Evolutionary conservation across 2,113 vertebrate species (phyloP).

Genomic region (Rhodinocichla rosea): DNA sequence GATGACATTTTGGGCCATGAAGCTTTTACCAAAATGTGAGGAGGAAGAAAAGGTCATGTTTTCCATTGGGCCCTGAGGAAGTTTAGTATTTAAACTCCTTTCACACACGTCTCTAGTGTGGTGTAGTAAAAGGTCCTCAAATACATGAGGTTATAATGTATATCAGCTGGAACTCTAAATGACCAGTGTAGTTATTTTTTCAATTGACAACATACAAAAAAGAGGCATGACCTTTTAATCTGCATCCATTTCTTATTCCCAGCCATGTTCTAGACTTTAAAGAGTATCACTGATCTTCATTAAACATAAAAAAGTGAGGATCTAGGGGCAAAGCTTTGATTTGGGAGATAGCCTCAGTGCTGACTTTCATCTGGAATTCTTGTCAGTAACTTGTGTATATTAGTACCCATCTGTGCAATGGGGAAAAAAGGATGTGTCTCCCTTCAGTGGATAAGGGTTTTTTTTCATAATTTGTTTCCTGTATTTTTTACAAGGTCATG

Average conservation of each 20-base stretch:
- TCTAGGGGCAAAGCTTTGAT: neutral
- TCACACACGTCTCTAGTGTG: neutral
- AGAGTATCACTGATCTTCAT: neutral
- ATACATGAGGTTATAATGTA: neutral
- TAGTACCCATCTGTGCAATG: neutral
- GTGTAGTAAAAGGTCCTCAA: neutral
- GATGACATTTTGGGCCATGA: neutral
- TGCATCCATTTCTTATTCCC: conserved; percentile 9
- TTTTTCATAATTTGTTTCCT: neutral
- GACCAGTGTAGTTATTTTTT: neutral
- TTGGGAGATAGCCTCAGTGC: neutral
- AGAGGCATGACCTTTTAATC: conserved; percentile 7
- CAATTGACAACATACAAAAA: neutral
- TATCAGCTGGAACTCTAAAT: neutral
- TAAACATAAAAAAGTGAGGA: neutral
- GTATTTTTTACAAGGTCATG: conserved; percentile 4
- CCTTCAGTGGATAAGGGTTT: neutral
- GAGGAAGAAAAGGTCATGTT: neutral
- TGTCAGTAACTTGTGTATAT: neutral
- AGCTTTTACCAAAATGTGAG: neutral
- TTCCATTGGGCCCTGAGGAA: conserved; percentile 11
- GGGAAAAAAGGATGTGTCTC: neutral
- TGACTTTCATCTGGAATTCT: conserved; percentile 15
- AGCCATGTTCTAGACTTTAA: conserved; percentile 19
- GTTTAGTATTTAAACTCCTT: neutral